A percentile compares a stretch with the other conserved stretches of the same genome.
phyloP scores from a whole-genome alignment of 2,888 invertebrate genomes.

The Clitarchus hookeri region DNA sequence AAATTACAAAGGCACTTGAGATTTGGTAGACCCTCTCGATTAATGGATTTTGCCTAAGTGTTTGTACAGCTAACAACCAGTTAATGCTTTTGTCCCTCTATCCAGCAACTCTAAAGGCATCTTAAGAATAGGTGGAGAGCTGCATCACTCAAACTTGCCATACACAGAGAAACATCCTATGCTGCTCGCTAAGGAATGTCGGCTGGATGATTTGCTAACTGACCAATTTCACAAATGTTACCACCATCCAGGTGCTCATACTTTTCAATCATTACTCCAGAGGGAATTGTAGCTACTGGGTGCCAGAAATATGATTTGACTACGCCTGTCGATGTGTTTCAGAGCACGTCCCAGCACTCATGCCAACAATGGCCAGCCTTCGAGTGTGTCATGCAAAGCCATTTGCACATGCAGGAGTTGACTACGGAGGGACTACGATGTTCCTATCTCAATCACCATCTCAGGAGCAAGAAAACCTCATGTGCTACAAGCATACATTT shows the following conservation, averaged over 20 bases:
- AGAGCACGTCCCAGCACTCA: not conserved
- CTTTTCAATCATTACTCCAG: not conserved
- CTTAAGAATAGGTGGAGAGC: not conserved
- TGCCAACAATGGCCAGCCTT: not conserved
- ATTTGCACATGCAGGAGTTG: not conserved
- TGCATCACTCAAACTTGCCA: too few species aligned
- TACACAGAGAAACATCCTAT: too few species aligned
- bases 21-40: not conserved
- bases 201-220: not conserved
- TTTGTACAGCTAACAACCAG: not conserved
- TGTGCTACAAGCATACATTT: not conserved
- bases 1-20: not conserved
- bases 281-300: not conserved
- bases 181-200: not conserved
- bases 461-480: not conserved
- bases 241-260: not conserved
- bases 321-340: not conserved
- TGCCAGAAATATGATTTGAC: not conserved
- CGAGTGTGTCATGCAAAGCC: not conserved
- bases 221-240: not conserved
- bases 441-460: not conserved
- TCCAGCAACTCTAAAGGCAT: not conserved
- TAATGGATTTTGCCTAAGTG: not conserved
- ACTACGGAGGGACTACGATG: constrained; percentile 6
- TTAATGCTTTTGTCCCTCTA: not conserved